Base-by-base conservation (phyloP, 2,797 vertebrate genomes). In the Megalops cyprinoides region DNA sequence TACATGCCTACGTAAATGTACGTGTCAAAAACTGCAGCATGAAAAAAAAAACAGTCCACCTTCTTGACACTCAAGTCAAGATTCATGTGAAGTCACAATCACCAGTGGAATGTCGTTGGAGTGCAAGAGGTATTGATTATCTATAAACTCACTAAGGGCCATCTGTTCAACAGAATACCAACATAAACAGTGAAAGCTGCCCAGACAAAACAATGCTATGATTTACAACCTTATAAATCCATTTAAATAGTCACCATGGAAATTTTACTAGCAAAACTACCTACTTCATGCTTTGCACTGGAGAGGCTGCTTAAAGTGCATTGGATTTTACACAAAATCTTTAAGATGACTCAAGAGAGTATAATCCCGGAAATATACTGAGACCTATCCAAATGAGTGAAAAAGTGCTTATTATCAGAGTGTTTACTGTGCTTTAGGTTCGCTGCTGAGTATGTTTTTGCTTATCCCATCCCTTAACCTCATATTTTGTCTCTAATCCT, bases 191-290 rank as follows among this genome's bases (percentile, higher is more conserved):
- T n/a, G 7, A 60, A 44, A 25, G 18, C 76, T 55, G 12, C 7
- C 18, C 31, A 37, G 76, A 39, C 34, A 56, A 42, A 71, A 56
- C 20, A 49, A 18, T 0, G 28, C 18, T 25, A 34, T 42, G 18
- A 37, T n/a, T 8, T 23, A 25, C 31, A 60, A 37, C 37, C 42
- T 71, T 28, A 48, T 55, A 74, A 44, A 62, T 75, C 15, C 49
- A 23, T 15, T 46, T n/a, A 10, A 34, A 15, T 51, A 48, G 92
- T 94, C 93, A 88, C 92, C 79, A 94, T 93, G 88, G 93, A 86
- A 94, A 95, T 92, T 85, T 89, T 90, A 89, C 88, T 89, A 94
- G 90, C 91, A 90, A 90, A 91, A 89, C 78, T 84, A 91, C 85
- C 91, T 91, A 90, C 88, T 77, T 65, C 15, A 49, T 9, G 37